These are phyloP conservation scores for Remorina albescens DNA, from an alignment of 2,797 vertebrate genomes.

Conservation along the genomic window DNA sequence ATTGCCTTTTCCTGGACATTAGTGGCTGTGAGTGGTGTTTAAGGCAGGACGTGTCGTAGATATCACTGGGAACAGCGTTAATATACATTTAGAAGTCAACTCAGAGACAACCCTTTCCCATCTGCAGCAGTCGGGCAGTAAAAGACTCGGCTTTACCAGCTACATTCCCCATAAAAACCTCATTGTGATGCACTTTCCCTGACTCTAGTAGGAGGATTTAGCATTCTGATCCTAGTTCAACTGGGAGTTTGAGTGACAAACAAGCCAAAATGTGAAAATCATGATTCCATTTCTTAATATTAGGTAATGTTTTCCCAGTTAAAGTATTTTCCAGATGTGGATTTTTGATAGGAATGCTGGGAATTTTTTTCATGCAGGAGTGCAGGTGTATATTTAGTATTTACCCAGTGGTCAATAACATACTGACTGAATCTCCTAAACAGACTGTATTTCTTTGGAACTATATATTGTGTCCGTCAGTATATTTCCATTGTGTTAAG, in stretches of 20 bases:
- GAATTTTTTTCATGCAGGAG: not conserved
- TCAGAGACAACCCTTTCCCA: slow-evolving; percentile 28
- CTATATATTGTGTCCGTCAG: too few species aligned
- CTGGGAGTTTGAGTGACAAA: not conserved
- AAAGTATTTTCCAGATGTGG: slow-evolving; percentile 45
- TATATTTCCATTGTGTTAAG: not conserved
- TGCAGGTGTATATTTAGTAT: not conserved
- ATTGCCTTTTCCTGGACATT: slow-evolving; percentile 10
- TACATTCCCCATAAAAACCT: slow-evolving; percentile 48
- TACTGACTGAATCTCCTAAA: not conserved
- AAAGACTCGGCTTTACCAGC: slow-evolving; percentile 48
- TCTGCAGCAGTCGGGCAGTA: slow-evolving; percentile 28
- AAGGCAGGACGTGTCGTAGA: slow-evolving; percentile 28
- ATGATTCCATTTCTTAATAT: slow-evolving; percentile 9
- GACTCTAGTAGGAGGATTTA: slow-evolving; percentile 1
- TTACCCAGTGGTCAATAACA: not conserved
- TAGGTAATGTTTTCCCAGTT: slow-evolving; percentile 2
- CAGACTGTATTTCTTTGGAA: not conserved
- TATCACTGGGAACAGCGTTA: slow-evolving; percentile 50
- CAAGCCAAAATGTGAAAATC: slow-evolving; percentile 1
- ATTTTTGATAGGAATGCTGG: not conserved
- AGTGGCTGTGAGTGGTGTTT: slow-evolving; percentile 8
- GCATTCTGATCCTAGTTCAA: slow-evolving; percentile 1
- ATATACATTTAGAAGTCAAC: slow-evolving; percentile 46
- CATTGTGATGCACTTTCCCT: slow-evolving; percentile 28